A percentile compares a stretch with the other conserved stretches of the same genome.
Evolutionary conservation across 2,888 invertebrate species (phyloP).

Genomic region (Magallana nippona): DNA sequence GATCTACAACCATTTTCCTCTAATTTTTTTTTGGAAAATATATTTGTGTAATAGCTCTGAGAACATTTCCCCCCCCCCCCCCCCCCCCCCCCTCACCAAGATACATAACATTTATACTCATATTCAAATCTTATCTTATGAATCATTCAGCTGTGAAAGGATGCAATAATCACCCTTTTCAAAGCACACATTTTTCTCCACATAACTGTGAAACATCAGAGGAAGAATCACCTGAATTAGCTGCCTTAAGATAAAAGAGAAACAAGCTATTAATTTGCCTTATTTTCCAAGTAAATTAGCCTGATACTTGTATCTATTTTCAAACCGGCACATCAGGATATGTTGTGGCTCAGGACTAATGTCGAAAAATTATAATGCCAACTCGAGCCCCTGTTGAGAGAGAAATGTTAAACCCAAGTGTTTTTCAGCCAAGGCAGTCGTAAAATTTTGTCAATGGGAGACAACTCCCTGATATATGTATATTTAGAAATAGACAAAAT

Average conservation of each 20-base stretch:
- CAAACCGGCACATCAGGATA: constrained; percentile 5
- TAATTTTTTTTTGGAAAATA: not conserved
- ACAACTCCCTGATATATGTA: constrained; percentile 3
- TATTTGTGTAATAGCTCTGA: constrained; percentile 15
- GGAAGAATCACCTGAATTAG: constrained; percentile 24
- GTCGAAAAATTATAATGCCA: constrained; percentile 33
- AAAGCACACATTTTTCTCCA: constrained; percentile 4
- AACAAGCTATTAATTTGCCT: constrained; percentile 27
- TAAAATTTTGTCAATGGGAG: constrained; percentile 22
- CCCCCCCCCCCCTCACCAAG: not conserved
- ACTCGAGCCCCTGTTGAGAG: constrained; percentile 27
- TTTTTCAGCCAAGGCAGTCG: not conserved
- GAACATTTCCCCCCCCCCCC: constrained; percentile 16
- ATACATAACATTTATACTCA: constrained; percentile 9
- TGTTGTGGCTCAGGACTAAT: constrained; percentile 15
- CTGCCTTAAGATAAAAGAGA: constrained; percentile 30
- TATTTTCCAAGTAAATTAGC: constrained; percentile 28
- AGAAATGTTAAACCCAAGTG: constrained; percentile 32
- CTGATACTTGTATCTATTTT: constrained; percentile 33
- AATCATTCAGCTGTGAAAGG: constrained; percentile 27
- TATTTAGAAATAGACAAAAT: not conserved
- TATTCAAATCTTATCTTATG: constrained; percentile 21
- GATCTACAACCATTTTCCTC: constrained; percentile 24
- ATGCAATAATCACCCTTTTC: constrained; percentile 20
- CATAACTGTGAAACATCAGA: not conserved